Base-by-base conservation (phyloP, 2,113 vertebrate genomes). In the Bettongia penicillata region DNA sequence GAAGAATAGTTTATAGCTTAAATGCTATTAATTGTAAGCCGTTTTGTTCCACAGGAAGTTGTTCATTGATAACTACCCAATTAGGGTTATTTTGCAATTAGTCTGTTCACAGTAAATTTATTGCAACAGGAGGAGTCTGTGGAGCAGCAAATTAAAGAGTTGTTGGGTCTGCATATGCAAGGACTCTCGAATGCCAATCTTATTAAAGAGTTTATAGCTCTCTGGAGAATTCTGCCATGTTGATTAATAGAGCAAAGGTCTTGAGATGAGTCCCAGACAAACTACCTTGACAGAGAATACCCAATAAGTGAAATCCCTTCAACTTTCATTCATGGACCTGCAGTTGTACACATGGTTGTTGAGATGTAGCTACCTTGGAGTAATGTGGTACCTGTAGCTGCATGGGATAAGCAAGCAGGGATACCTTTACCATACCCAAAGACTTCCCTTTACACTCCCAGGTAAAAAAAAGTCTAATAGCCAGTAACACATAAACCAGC, bases 51-150 rank as follows among this genome's bases (percentile, higher is more conserved):
- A 98, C 89, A 94, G 98, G 98, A 98, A 98, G 98, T 98, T 98
- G 98, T 98, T 99, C 97, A 43, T 98, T 98, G 98, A 99, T 99
- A 99, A 98, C 98, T 98, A 98, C 97, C 98, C 98, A 98, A 98
- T 99, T 99, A 99, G 98, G 93, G 98, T 98, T 99, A 98, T 98
- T 99, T 98, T 98, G 98, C 98, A 99, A 99, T 99, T 98, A 99
- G 98, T 98, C 98, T 99, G 98, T 98, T 98, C 98, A 98, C 98
- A 98, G 98, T 97, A 98, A 98, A 99, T 99, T 98, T 99, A 98
- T 95, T 98, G 98, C 98, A 98, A 97, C 97, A 37, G 25, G 98
- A 98, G 97, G 97, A 98, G 98, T 98, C 98, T 96, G 96, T 84
- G 95, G 96, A 96, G 97, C 96, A 98, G 97, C 96, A 97, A 98